Base-by-base conservation (phyloP, 2,888 invertebrate genomes). In the Athetis lepigone region DNA sequence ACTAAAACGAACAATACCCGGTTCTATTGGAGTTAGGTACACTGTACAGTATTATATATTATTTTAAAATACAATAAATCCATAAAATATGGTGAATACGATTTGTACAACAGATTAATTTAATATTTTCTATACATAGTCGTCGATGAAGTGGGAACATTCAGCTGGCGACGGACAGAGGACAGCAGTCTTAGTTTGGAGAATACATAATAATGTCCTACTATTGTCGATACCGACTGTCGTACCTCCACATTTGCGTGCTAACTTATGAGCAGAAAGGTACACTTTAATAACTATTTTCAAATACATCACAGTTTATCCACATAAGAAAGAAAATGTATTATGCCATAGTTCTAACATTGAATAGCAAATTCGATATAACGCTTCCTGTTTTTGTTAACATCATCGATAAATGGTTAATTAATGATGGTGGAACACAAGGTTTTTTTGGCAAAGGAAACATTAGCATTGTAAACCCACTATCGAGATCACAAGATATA, bases 1-100 rank as follows among this genome's bases (percentile, higher is more conserved):
- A 83, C 80, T 80, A 80, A 75, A 77, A 82, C 78, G 70, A 85
- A 84, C 80, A 82, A 83, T 85, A 88, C 85, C 86, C 88, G 87
- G 82, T 72, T 82, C 62, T 79, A 75, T 72, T 73, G 74, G 74
- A 75, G 70, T 79, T 70, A 77, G 75, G 70, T 75, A 80, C 77
- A 75, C 74, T 75, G 65, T 76, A 82, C 72, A 76, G 59, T 47
- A 63, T 66, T 73, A 68, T 69, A 56, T 62, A 59, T 64, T 70
- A 42, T 36, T 65, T 16, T 19, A 70, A 69, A 70, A 75, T 62
- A 72, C 39, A 77, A 79, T 67, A 76, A 59, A 64, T 52, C 73
- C 66, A 78, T 76, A 70, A 50, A 47, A 70, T 69, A 80, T 66
- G 74, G 70, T 74, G 54, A 67, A 77, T 77, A 80, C 64, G 68